Evolutionary conservation across 2,797 vertebrate genomes (phyloP), one percentile per base, ranked within the genome.

Genomic region (Anableps anableps): DNA sequence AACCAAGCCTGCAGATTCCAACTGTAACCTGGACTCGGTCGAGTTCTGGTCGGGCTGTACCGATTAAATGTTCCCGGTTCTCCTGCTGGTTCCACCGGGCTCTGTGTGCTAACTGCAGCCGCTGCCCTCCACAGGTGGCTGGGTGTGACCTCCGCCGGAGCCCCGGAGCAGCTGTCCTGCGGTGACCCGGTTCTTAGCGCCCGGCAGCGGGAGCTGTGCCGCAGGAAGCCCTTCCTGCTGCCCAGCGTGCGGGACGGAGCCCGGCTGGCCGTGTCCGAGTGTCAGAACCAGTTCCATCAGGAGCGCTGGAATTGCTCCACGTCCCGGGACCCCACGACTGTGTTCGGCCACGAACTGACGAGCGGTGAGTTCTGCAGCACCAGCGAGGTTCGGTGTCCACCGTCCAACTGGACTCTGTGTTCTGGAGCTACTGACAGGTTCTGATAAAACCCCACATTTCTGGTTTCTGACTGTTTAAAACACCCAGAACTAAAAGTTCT

Each of bases 261-360:
- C 4, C 96, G 96, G 3, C 93, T 99, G 73, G 98, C 96, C 76
- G 91, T 98, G 58, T 82, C 94, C 23, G 98, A 98, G 94, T 99
- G 98, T 90, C 96, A 96, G 85, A 97, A 91, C 58, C 98, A 99
- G 94, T 99, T 99, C 94, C 94, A 94, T 75, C 96, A 97, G 80
- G 98, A 99, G 91, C 90, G 98, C 60, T 99, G 98, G 98, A 97
- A 99, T 96, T 99, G 98, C 92, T 95, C 93, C 68, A 96, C 92
- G 50, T 81, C 76, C 3, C 80, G 85, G 34, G 78, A 95, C 4
- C 85, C 87, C 9, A 36, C 34, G 0, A 80, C 96, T 0, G 90
- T 96, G 87, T 96, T 97, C 58, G 97, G 96, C 34, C 94, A 95
- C 80, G 97, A 97, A 92, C 81, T 97, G 48, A 97, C 89, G 78